Evolutionary conservation across 1,140 invertebrate genomes (phyloP).

Genomic region (Drosophila ananassae): DNA sequence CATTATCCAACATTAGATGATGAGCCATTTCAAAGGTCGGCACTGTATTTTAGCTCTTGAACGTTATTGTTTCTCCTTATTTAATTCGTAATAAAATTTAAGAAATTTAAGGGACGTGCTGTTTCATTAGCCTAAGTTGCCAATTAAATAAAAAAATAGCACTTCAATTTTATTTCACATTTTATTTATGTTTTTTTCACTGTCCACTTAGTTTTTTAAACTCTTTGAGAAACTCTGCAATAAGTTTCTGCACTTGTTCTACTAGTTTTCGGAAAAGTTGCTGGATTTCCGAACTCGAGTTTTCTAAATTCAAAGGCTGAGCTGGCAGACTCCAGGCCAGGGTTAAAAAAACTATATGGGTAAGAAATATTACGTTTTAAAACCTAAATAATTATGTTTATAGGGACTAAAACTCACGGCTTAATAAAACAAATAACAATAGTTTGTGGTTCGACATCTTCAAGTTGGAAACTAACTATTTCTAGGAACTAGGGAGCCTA

Average conservation of each 20-base stretch:
- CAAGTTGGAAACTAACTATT: conserved; percentile 10
- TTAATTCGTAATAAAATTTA: neutral
- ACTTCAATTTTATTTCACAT: neutral
- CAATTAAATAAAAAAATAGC: no score
- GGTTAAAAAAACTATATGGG: neutral
- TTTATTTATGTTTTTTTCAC: neutral
- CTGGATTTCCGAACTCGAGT: neutral
- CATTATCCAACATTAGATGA: neutral
- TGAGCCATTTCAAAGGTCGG: conserved; percentile 6
- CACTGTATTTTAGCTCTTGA: neutral
- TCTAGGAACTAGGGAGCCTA: neutral
- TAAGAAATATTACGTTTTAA: no score
- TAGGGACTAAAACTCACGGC: conserved; percentile 14
- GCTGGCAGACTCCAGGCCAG: neutral
- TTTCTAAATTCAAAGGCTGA: neutral
- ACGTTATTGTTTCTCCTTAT: neutral
- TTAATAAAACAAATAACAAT: conserved; percentile 18
- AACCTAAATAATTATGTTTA: no score
- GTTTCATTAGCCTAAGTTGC: no score
- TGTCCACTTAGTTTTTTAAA: neutral
- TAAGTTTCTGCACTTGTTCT: neutral
- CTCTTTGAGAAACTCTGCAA: neutral
- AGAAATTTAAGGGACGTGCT: no score
- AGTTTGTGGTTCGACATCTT: conserved; percentile 19
- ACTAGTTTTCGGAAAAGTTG: conserved; percentile 1